Conservation (phyloP, 2,888 invertebrate genomes). For the Leptopilina myrica region DNA sequence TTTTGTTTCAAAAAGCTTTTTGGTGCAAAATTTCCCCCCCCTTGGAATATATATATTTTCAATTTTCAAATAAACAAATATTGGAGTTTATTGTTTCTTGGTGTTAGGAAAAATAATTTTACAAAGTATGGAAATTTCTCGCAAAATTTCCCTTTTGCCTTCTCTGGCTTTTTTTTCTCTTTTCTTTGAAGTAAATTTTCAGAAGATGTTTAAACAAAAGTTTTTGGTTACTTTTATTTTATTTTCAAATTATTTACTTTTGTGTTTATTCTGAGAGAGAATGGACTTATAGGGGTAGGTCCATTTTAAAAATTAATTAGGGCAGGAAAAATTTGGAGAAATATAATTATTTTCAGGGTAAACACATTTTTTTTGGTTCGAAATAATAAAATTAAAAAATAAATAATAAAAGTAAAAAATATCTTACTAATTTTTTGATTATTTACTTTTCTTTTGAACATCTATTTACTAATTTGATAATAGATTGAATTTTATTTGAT, state of each 20-base stretch:
- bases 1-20: conserved; percentile 2
- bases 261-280: not conserved
- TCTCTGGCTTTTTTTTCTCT: not conserved
- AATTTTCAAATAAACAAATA: not conserved
- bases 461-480: too few relatives aligned
- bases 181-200: not conserved
- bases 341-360: too few relatives aligned
- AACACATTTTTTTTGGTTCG: too few relatives aligned
- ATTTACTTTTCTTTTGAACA: too few relatives aligned
- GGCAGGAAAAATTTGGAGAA: too few relatives aligned
- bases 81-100: not conserved
- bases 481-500: too few relatives aligned
- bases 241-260: not conserved
- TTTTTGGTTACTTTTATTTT: conserved; percentile 2
- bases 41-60: not conserved
- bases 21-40: not conserved
- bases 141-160: too few relatives aligned
- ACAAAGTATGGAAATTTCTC: too few relatives aligned
- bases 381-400: too few relatives aligned
- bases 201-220: not conserved
- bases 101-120: not conserved
- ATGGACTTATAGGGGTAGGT: not conserved
- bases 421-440: too few relatives aligned
- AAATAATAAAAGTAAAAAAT: too few relatives aligned
- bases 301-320: not conserved